phyloP scores from a whole-genome alignment of 2,888 invertebrate species.

The Blastobasis adustella region DNA sequence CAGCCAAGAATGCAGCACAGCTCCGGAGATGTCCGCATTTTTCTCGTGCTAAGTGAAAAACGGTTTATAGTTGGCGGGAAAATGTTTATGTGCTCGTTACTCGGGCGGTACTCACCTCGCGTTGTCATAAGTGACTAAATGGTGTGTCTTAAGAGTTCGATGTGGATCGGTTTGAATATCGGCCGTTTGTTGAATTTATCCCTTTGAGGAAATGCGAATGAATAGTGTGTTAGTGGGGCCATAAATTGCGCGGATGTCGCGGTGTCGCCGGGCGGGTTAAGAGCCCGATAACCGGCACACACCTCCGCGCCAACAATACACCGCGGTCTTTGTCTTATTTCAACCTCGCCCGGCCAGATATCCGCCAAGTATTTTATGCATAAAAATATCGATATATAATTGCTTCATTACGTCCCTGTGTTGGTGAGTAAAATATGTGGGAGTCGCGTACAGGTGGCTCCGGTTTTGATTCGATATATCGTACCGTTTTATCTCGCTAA shows the following conservation, averaged over 20 bases:
- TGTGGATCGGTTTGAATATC: too few species aligned
- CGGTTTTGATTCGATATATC: conserved; percentile 15
- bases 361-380: conserved; percentile 73
- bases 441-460: conserved; percentile 62
- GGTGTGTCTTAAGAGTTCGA: too few species aligned
- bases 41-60: conserved; percentile 17
- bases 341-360: conserved; percentile 58
- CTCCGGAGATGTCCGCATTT: conserved; percentile 22
- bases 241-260: conserved; percentile 70
- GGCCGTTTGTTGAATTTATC: conserved; percentile 51
- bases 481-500: conserved; percentile 13
- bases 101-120: too few species aligned
- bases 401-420: conserved; percentile 75
- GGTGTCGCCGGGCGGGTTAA: conserved; percentile 72
- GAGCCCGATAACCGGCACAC: conserved; percentile 72
- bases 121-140: too few species aligned
- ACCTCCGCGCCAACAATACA: conserved; percentile 70
- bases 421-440: conserved; percentile 74
- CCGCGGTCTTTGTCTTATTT: conserved; percentile 69
- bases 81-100: too few species aligned
- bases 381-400: conserved; percentile 76
- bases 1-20: conserved; percentile 21
- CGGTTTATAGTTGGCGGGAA: too few species aligned
- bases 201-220: conserved; percentile 66
- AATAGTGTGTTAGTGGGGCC: conserved; percentile 67